phyloP scores from a whole-genome alignment of 2,888 invertebrate species.

The Orchesella flavescens region DNA sequence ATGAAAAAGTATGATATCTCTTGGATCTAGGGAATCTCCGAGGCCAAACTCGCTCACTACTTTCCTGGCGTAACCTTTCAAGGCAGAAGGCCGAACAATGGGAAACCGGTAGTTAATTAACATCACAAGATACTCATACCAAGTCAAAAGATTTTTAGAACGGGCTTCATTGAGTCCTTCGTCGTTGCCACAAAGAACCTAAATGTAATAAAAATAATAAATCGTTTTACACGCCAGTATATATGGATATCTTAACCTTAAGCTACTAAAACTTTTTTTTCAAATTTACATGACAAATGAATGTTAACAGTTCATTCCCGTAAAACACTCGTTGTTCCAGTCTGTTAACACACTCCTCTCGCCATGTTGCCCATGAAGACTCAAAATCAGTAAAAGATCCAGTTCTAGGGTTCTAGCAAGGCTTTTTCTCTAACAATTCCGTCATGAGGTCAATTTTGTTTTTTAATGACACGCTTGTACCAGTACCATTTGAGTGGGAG shows the following conservation, averaged over 20 bases:
- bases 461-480: conserved; percentile 39
- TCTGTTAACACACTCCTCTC: conserved; percentile 85
- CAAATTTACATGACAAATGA: conserved; percentile 84
- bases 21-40: conserved; percentile 76
- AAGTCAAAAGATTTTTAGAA: conserved; percentile 81
- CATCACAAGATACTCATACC: conserved; percentile 92
- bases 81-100: conserved; percentile 82
- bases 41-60: conserved; percentile 78
- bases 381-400: conserved; percentile 88
- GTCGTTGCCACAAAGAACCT: conserved; percentile 87
- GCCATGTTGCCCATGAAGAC: conserved; percentile 91
- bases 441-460: conserved; percentile 79
- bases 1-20: conserved; percentile 86
- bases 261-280: no score
- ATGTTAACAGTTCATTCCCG: conserved; percentile 81
- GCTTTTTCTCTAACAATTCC: conserved; percentile 87
- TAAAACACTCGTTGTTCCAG: conserved; percentile 82
- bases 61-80: conserved; percentile 81
- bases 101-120: conserved; percentile 89
- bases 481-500: conserved; percentile 38
- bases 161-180: conserved; percentile 81
- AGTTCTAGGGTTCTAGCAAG: conserved; percentile 84
- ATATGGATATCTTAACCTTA: no score
- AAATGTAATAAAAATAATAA: no score
- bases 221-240: no score